Base-by-base conservation (phyloP, 53 echinoderm and acorn worm genomes). In the Stichopus horrens region DNA sequence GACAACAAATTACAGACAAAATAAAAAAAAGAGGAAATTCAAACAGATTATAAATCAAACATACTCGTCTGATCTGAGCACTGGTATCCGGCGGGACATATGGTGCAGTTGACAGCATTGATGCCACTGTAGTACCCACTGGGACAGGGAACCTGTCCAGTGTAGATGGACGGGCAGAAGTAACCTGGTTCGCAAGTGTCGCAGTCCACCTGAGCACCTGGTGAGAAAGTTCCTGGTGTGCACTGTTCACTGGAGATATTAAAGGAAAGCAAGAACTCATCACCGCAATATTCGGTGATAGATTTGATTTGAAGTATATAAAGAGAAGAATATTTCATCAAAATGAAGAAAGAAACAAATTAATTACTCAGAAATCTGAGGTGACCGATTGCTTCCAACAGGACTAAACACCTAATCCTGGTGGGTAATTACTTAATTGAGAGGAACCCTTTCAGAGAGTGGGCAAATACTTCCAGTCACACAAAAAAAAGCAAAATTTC, bases 31-130 rank as follows among this genome's bases (percentile, higher is more conserved):
- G 37, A 37, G 2, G 37, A 37, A 75, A 75, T 0, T 20, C 74
- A 53, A 74, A 54, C 19, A 19, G 78, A 10, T 65, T 65, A 54
- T n/a, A 86, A 23, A 23, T 16, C 76, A 57, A 55, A 88, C 77
- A 9, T 77, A 88, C 88, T 57, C 5, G 66, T 76, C 57, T 76
- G 59, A 57, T 94, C 92, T 7, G 99, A 93, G 90, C 99, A 98
- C 88, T 98, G 94, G 89, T 92, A 98, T 4, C 99, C 99, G 0
- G 99, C 99, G 55, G 94, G 92, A 89, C 99, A 98, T 23, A 93
- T 89, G 71, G 96, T 98, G 74, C 99, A 98, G 90, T 96, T 98
- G 57, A 76, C 90, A 58, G 96, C 93, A 75, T 90, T 89, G 37
- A 92, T 83, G n/a, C 87, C 86, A 66, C 94, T 94, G 88, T 94